Percentiles rank a stretch among this genome's conserved stretches.
Evolutionary conservation across 2,888 invertebrate species (phyloP).

Genomic region (Brachyptera risi): DNA sequence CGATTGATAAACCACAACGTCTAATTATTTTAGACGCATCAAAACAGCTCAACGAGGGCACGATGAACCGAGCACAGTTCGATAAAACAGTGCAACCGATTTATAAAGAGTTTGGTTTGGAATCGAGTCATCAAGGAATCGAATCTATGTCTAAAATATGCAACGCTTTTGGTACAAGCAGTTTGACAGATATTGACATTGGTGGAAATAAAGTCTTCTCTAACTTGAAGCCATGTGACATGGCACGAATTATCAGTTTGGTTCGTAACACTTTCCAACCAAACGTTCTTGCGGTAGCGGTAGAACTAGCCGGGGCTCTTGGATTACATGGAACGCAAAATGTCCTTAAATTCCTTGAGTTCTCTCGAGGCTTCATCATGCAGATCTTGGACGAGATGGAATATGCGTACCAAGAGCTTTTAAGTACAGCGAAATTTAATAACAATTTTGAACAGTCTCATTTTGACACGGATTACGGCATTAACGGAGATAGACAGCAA

Average conservation of each 20-base stretch:
- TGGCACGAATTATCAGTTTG: background rate
- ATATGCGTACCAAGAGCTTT: background rate
- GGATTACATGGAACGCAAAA: background rate
- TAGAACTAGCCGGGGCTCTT: background rate
- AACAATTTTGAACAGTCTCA: background rate
- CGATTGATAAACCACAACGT: slow-evolving; percentile 5
- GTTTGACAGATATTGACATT: slow-evolving; percentile 1
- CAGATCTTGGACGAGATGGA: slow-evolving; percentile 3
- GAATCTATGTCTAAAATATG: background rate
- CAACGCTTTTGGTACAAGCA: slow-evolving; percentile 12
- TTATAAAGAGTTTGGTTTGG: background rate
- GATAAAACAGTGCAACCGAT: background rate
- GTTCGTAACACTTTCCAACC: background rate
- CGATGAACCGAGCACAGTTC: background rate
- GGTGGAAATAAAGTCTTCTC: background rate
- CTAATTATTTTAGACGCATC: background rate
- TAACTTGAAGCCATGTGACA: background rate
- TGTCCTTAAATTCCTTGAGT: background rate
- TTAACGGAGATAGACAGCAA: background rate
- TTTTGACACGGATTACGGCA: background rate
- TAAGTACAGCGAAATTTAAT: background rate
- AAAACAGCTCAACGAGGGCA: background rate
- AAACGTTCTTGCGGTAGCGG: background rate
- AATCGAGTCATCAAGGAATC: background rate
- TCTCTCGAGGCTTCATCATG: background rate